Evolutionary conservation across 2,113 vertebrate genomes (phyloP), one percentile per base, ranked within the genome.

Genomic region (Nicator chloris): DNA sequence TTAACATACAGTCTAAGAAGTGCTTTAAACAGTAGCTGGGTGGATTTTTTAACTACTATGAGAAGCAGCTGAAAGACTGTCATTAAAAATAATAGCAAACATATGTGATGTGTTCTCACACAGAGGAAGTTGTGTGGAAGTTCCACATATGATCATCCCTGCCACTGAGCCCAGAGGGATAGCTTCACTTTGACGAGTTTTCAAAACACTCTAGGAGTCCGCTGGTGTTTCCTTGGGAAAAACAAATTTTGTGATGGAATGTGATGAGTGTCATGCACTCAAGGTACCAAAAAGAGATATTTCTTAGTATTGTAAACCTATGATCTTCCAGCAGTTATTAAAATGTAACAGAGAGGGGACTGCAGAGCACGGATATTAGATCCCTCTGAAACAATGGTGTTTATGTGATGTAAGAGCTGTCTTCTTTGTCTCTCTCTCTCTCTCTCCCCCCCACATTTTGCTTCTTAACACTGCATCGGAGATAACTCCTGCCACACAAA

Each of bases 21-120:
- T 65, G 49, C 50, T 92, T 88, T 72, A 63, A 82, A 85, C 78
- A 82, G 85, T 65, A 94, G 83, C 35, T 91, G 72, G 26, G 56
- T 51, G 42, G 44, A 75, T 61, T 77, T 66, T 86, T 88, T 88
- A 18, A 56, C 49, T 84, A 27, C 23, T 63, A 73, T 19, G 44
- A 95, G 81, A 89, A 84, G 37, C 73, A 89, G 64, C 65, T 91
- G 72, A 91, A 76, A 91, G 60, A 65, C 31, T 86, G 65, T 44
- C 53, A 95, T 92, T 94, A 93, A 88, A 95, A 93, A 88, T 71
- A 89, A 93, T 44, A 82, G 44, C 61, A 94, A 96, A 82, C 80
- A 92, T 73, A 92, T 80, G 88, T 33, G 31, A 59, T 75, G 12
- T 19, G 12, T 70, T 93, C 79, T 82, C 81, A 84, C 31, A 64